phyloP scores from a whole-genome alignment of 2,113 vertebrate species.

The Oceanites oceanicus region DNA sequence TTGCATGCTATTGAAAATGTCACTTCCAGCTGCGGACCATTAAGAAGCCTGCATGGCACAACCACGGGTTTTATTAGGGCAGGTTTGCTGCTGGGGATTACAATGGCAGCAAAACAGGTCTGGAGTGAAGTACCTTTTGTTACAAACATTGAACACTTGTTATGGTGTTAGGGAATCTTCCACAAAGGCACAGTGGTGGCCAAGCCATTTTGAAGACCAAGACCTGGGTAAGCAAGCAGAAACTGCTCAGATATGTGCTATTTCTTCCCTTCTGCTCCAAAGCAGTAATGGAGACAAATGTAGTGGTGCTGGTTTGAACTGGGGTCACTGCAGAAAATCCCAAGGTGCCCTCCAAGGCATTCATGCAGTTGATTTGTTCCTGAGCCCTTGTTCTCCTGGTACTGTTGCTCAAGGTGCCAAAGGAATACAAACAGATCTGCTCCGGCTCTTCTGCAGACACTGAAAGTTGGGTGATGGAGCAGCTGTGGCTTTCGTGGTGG shows the following conservation, averaged over 20 bases:
- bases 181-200: background rate
- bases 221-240: background rate
- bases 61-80: background rate
- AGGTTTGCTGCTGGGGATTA: background rate
- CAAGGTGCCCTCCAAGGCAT: background rate
- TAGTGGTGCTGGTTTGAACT: background rate
- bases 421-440: background rate
- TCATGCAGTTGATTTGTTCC: background rate
- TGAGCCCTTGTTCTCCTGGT: background rate
- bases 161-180: background rate
- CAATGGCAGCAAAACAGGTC: background rate
- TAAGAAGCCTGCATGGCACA: background rate
- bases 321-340: background rate
- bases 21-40: slow-evolving; percentile 43
- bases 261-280: background rate
- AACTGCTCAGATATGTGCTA: background rate
- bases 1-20: slow-evolving; percentile 46
- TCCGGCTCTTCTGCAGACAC: background rate
- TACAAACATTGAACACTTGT: background rate
- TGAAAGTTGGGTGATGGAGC: background rate
- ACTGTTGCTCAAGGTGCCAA: background rate
- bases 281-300: background rate
- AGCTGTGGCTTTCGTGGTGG: background rate
- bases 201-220: background rate
- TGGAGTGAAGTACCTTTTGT: background rate